Conservation (phyloP, 2,797 vertebrate genomes). For the Neosilurus hyrtlii region DNA sequence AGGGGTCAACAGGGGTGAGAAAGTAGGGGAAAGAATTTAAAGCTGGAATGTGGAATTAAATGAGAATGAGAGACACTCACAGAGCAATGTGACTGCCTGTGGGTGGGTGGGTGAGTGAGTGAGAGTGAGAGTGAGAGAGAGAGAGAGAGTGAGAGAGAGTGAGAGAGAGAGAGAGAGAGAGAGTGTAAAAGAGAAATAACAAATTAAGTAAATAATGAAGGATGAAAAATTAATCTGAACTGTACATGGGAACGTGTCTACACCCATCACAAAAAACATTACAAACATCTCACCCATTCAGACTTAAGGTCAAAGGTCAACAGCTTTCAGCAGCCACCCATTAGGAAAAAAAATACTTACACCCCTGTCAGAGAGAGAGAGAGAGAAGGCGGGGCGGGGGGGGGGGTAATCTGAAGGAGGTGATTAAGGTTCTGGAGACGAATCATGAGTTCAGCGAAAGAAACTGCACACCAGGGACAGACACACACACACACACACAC, state of each 20-base stretch:
- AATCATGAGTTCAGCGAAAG: no score
- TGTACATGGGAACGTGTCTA: no score
- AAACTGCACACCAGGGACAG: no score
- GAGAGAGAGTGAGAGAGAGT: background rate
- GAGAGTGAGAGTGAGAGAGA: background rate
- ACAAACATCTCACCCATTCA: background rate
- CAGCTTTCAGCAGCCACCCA: background rate
- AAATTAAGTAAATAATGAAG: background rate
- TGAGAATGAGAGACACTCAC: background rate
- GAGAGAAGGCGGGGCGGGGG: no score
- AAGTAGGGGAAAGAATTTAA: background rate
- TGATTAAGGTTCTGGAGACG: no score
- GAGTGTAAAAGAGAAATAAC: background rate
- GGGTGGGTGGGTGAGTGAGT: background rate
- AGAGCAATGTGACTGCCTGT: background rate
- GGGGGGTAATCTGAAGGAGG: no score
- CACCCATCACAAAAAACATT: background rate
- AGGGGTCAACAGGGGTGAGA: background rate
- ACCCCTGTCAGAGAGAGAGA: background rate
- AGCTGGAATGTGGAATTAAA: slow-evolving; percentile 9
- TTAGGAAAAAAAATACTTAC: background rate
- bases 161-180: background rate
- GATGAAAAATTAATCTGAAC: background rate
- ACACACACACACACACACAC: no score
- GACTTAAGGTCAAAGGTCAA: slow-evolving; percentile 6